Conservation (phyloP, 2,888 invertebrate species). For the Lasioglossum zephyrum region DNA sequence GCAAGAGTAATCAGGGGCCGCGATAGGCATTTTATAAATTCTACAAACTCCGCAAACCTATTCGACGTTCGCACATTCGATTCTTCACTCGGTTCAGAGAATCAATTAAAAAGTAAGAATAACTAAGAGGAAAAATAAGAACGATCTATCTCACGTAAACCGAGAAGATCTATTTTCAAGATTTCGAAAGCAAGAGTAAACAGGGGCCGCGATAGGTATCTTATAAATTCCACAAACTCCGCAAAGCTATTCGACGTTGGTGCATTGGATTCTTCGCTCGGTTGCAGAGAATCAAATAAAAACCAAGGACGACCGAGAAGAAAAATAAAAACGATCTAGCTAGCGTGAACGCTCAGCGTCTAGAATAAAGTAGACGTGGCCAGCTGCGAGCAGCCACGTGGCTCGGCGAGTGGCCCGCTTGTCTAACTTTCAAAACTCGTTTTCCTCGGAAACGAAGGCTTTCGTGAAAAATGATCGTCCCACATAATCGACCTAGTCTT, state of each 20-base stretch:
- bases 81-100: not conserved
- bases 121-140: not conserved
- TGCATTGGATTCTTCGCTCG: not conserved
- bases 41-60: not conserved
- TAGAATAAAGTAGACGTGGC: not conserved
- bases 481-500: not conserved
- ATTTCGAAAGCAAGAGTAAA: too few species aligned
- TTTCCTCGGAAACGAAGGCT: not conserved
- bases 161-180: too few species aligned
- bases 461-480: not conserved
- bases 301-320: not conserved
- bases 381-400: not conserved
- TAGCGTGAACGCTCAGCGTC: not conserved
- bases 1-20: not conserved
- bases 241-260: not conserved
- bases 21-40: not conserved
- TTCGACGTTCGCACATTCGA: not conserved
- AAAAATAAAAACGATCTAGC: not conserved
- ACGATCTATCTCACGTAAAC: not conserved
- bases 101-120: not conserved
- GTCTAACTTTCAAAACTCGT: not conserved
- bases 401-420: not conserved
- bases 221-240: not conserved
- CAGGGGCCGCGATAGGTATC: too few species aligned
- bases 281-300: not conserved